Evolutionary conservation across 2,797 vertebrate genomes (phyloP).

Genomic region (Anabacerthia variegaticeps): DNA sequence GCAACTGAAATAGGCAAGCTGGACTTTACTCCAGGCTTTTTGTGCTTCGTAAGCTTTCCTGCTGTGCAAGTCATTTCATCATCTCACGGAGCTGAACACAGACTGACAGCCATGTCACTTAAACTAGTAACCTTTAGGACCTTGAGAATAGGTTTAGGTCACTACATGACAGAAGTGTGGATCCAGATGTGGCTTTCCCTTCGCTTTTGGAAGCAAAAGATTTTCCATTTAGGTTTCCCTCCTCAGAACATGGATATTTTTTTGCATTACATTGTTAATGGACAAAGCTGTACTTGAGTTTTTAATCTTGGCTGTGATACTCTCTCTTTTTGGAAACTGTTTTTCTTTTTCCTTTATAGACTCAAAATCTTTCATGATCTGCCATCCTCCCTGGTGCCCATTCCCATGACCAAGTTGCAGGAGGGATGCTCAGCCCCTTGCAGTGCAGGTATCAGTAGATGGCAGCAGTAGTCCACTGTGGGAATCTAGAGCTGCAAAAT

Average conservation of each 20-base stretch:
- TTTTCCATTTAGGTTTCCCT: background rate
- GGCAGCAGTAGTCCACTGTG: conserved; percentile 68
- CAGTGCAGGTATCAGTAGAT: conserved; percentile 56
- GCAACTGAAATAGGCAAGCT: background rate
- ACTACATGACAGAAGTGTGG: background rate
- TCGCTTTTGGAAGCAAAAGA: background rate
- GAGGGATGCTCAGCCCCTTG: background rate
- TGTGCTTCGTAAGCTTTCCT: background rate
- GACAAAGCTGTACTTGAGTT: background rate
- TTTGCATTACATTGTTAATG: background rate
- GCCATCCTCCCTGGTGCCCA: background rate
- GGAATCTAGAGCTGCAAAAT: background rate
- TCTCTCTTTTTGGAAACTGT: background rate
- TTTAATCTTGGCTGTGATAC: background rate
- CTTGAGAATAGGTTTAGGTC: background rate
- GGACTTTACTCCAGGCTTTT: background rate
- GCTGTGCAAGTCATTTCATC: background rate
- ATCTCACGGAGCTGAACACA: background rate
- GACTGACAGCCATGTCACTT: background rate
- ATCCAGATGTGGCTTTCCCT: background rate
- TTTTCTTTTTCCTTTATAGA: background rate
- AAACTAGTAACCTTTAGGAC: background rate
- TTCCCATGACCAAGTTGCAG: background rate
- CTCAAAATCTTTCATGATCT: background rate
- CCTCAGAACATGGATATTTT: background rate